These are phyloP conservation scores for Burhinus bistriatus DNA, from an alignment of 2,113 vertebrate genomes.

Conservation along the genomic window DNA sequence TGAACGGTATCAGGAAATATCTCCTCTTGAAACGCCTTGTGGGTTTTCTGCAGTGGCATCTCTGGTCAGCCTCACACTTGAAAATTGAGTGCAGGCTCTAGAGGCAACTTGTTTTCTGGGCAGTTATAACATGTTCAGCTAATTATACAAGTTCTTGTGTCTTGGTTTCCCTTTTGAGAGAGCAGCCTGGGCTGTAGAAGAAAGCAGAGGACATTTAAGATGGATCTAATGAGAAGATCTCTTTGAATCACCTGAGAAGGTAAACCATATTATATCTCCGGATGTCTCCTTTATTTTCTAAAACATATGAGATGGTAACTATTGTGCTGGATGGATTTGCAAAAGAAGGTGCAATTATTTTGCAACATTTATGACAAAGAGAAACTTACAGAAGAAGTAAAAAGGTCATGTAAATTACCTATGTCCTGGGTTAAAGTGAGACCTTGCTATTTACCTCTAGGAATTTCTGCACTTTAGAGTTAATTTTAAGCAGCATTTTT, in stretches of 20 bases:
- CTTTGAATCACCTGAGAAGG: constrained; percentile 11
- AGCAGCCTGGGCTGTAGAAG: neutral
- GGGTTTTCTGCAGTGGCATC: neutral
- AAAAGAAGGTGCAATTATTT: neutral
- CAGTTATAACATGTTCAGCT: neutral
- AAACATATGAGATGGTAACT: neutral
- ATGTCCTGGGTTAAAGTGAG: neutral
- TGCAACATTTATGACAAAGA: neutral
- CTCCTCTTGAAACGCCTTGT: neutral
- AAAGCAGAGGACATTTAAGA: neutral
- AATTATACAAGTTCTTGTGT: neutral
- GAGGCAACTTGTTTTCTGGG: neutral
- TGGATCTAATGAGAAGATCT: neutral
- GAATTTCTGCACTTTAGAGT: neutral
- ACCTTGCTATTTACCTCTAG: neutral
- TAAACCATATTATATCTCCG: neutral
- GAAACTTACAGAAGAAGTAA: neutral
- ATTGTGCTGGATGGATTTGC: neutral
- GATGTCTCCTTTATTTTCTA: neutral
- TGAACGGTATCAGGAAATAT: constrained; percentile 45
- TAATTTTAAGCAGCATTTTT: neutral
- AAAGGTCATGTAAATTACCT: neutral
- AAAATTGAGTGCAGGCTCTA: neutral
- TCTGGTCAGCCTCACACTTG: neutral
- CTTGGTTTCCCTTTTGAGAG: neutral